Percentiles rank a stretch among this genome's conserved stretches.
Evolutionary conservation across 30 jellyfish, hydroid and myxozoan species (phyloP).

Genomic region (Nemopilema nomurai): DNA sequence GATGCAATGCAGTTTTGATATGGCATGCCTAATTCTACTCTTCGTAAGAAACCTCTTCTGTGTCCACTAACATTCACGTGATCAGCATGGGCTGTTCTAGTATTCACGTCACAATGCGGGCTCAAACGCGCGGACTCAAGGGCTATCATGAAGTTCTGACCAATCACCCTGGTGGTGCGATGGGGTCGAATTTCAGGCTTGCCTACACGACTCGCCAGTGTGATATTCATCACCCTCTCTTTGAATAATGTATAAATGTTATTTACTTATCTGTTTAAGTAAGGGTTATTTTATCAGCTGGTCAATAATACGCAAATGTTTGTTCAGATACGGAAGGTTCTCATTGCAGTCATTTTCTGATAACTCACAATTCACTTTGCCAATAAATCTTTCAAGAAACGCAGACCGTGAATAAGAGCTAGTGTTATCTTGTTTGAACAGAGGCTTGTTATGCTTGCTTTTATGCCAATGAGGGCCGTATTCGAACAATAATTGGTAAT

Average conservation of each 20-base stretch:
- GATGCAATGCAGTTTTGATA: not conserved
- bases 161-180: not conserved
- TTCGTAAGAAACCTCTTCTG: not conserved
- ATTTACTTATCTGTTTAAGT: slow-evolving; percentile 37
- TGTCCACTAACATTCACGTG: not conserved
- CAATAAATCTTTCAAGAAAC: slow-evolving; percentile 18
- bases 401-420: not conserved
- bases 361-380: slow-evolving; percentile 55
- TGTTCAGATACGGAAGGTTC: slow-evolving; percentile 34
- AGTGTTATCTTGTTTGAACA: slow-evolving; percentile 26
- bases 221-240: not conserved
- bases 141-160: not conserved
- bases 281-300: slow-evolving; percentile 67
- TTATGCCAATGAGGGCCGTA: not conserved
- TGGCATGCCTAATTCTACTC: not conserved
- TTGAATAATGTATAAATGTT: slow-evolving; percentile 24
- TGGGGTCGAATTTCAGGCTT: not conserved
- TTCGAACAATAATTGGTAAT: slow-evolving; percentile 31
- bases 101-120: not conserved
- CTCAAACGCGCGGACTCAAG: not conserved
- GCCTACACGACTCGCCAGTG: not conserved
- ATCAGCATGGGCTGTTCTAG: not conserved
- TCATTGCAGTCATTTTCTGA: slow-evolving; percentile 41
- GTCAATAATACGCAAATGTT: slow-evolving; percentile 53
- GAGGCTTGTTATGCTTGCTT: slow-evolving; percentile 7